Percentiles rank a stretch among this genome's conserved stretches.
Evolutionary conservation across 2,113 vertebrate species (phyloP).

Genomic region (Lethenteron camtschaticum): DNA sequence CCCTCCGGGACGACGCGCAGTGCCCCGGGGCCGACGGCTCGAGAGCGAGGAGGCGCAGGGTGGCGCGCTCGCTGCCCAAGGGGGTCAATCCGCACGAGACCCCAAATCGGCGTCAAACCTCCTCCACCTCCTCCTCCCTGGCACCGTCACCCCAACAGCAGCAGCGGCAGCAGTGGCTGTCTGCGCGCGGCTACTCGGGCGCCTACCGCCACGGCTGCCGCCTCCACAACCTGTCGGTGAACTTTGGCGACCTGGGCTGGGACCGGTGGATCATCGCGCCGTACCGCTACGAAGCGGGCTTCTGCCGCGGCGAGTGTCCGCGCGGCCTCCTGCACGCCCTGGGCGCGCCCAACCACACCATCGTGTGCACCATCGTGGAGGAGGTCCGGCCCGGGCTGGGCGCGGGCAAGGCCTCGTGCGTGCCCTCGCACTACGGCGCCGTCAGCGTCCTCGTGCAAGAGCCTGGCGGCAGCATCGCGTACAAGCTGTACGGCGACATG

Average conservation of each 20-base stretch:
- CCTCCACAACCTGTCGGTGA: constrained; percentile 47
- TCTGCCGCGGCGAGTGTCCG: constrained; percentile 59
- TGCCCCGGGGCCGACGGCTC: no score
- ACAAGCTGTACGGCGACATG: constrained; percentile 75
- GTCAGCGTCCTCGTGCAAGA: constrained; percentile 67
- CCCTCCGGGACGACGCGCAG: no score
- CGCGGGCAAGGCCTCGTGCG: constrained; percentile 33
- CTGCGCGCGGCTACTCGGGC: not conserved
- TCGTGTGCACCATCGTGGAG: constrained; percentile 62
- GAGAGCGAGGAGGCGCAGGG: no score
- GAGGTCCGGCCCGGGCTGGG: constrained; percentile 28
- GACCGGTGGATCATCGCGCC: constrained; percentile 79
- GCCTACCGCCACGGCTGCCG: constrained; percentile 22
- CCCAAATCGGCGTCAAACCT: no score
- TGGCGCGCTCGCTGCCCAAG: no score
- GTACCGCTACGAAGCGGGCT: constrained; percentile 49
- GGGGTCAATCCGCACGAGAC: no score
- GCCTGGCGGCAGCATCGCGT: constrained; percentile 48
- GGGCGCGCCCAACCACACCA: constrained; percentile 65
- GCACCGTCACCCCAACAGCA: no score
- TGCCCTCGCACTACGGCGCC: constrained; percentile 65
- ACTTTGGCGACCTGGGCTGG: constrained; percentile 56
- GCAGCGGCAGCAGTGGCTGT: no score
- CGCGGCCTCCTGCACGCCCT: constrained; percentile 40
- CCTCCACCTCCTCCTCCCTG: no score